Base-by-base conservation (phyloP, 2,113 vertebrate species). In the Psilopsiagon aymara region DNA sequence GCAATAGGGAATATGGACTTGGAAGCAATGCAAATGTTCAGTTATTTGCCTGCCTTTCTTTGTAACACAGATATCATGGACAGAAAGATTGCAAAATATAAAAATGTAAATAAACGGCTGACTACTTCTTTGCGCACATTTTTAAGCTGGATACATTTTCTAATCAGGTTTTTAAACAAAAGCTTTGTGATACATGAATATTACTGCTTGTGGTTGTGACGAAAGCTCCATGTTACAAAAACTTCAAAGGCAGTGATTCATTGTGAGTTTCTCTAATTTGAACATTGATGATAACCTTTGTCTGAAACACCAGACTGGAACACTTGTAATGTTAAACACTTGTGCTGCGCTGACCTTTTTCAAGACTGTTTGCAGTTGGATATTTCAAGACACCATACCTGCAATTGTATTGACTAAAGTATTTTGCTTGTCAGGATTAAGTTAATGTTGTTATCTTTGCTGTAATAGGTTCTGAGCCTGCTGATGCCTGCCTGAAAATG, bases 361-460 rank as follows among this genome's bases (percentile, higher is more conserved):
- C 69, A 63, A 46, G 74, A 87, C 96, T 94, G 96, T 92, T 92
- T 97, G 90, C 41, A 75, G 84, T 80, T 90, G 77, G 69, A 76
- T 90, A 92, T 97, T 96, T 96, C 96, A 94, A 93, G 89, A 90
- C 90, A 84, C 86, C 82, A 68, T 86, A 97, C 94, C 94, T 97
- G 92, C 91, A 96, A 95, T 86, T 91, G 66, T 93, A 92, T 94
- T 94, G 95, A 96, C 96, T 97, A 19, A 80, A 90, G 93, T 95
- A 95, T 96, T 96, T 96, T 95, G 85, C 81, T 91, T 96, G 94
- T 96, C 92, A 95, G 95, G 96, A 98, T 97, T 98, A 98, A 98
- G 96, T 98, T 97, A 98, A 96, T 97, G 98, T 98, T 97, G 97
- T 97, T 98, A 98, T 98, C 97, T 98, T 96, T 96, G 94, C 97